phyloP scores from a whole-genome alignment of 2,888 invertebrate species.

The Amphiduros pacificus region DNA sequence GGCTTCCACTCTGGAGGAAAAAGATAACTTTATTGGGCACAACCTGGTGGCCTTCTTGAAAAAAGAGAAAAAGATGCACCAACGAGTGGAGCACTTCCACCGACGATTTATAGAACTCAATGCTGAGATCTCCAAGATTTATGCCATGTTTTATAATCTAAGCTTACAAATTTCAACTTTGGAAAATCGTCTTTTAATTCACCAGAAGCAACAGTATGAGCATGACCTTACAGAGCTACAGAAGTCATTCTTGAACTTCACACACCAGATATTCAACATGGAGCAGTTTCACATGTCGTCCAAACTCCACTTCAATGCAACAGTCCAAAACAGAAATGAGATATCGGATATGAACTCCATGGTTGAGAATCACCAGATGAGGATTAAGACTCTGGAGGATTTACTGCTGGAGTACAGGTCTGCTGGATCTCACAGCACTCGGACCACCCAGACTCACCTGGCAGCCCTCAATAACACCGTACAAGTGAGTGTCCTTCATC shows the following conservation, averaged over 20 bases:
- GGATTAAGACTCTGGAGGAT: slow-evolving; percentile 19
- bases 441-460: neutral
- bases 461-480: slow-evolving; percentile 7
- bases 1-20: slow-evolving; percentile 17
- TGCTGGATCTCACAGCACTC: neutral
- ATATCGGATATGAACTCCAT: slow-evolving; percentile 7
- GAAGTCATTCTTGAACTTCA: slow-evolving; percentile 39
- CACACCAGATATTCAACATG: slow-evolving; percentile 54
- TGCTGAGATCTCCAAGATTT: slow-evolving; percentile 32
- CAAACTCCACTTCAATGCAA: slow-evolving; percentile 6
- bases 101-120: slow-evolving; percentile 17
- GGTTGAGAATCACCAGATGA: slow-evolving; percentile 21
- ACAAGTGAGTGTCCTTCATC: no score
- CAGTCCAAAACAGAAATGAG: slow-evolving; percentile 10
- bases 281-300: slow-evolving; percentile 10
- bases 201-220: slow-evolving; percentile 42
- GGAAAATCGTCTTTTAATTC: slow-evolving; percentile 34
- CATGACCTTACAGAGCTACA: slow-evolving; percentile 40
- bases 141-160: slow-evolving; percentile 36
- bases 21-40: slow-evolving; percentile 11
- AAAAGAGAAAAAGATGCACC: slow-evolving; percentile 29
- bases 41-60: slow-evolving; percentile 4
- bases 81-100: slow-evolving; percentile 16
- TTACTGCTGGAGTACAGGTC: slow-evolving; percentile 9
- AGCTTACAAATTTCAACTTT: slow-evolving; percentile 33